Evolutionary conservation across 2,888 invertebrate species (phyloP).

Genomic region (Hesperia comma): DNA sequence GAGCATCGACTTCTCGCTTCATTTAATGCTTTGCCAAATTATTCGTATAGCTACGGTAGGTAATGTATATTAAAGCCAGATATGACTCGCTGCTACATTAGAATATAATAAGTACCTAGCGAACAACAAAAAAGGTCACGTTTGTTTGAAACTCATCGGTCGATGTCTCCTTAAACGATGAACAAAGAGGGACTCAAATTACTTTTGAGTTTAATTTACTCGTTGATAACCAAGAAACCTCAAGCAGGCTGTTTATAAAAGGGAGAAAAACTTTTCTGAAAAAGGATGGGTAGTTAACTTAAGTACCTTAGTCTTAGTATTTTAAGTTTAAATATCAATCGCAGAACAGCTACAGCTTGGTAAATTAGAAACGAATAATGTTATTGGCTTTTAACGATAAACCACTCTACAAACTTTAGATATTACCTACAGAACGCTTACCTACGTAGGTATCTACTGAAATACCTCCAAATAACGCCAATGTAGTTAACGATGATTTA

Average conservation of each 20-base stretch:
- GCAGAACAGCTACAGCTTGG: no score
- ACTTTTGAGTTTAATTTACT: constrained; percentile 42
- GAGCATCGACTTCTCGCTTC: constrained; percentile 27
- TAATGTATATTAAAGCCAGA: constrained; percentile 8
- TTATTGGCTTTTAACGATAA: no score
- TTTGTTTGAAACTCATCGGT: constrained; percentile 55
- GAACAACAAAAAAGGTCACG: constrained; percentile 59
- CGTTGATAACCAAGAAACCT: constrained; percentile 10
- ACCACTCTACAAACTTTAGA: background rate
- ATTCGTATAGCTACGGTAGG: background rate
- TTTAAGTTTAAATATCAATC: no score
- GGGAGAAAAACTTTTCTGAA: background rate
- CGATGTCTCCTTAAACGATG: constrained; percentile 55
- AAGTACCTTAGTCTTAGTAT: no score
- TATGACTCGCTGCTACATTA: constrained; percentile 45
- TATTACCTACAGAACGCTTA: no score
- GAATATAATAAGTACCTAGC: constrained; percentile 52
- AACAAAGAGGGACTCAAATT: constrained; percentile 55
- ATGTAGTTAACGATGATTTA: no score
- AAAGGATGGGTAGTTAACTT: background rate
- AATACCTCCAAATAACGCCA: no score
- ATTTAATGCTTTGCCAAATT: constrained; percentile 12
- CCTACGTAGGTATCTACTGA: no score
- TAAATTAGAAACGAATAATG: no score
- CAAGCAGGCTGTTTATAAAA: background rate